Evolutionary conservation across 2,797 vertebrate genomes (phyloP).

Genomic region (Emydoidea blandingii): DNA sequence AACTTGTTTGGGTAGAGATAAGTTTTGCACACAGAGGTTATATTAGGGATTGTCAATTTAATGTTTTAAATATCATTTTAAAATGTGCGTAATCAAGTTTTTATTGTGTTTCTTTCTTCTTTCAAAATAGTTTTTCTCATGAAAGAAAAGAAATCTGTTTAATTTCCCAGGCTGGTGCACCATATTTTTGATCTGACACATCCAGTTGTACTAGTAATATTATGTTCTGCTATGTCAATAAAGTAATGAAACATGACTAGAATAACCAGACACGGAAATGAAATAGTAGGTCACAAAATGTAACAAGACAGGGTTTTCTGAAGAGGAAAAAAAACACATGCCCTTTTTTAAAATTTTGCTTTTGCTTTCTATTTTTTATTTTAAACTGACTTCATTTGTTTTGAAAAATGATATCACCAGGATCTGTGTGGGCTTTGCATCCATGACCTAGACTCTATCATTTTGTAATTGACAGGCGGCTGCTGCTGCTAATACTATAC

Average conservation of each 20-base stretch:
- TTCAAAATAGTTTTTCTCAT: neutral
- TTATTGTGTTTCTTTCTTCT: neutral
- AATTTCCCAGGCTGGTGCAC: neutral
- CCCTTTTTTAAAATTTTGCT: neutral
- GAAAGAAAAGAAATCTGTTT: neutral
- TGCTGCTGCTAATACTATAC: too few species aligned
- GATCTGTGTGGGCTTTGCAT: fast-evolving
- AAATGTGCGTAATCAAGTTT: neutral
- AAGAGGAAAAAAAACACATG: neutral
- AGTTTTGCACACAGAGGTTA: neutral
- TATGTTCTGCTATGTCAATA: slow-evolving; percentile 36
- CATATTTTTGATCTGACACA: slow-evolving; percentile 20
- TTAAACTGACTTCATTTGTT: neutral
- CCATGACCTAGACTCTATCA: neutral
- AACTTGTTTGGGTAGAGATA: neutral
- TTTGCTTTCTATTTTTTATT: neutral
- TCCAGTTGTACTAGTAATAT: slow-evolving; percentile 10
- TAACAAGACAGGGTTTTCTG: neutral
- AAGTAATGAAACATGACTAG: slow-evolving; percentile 34
- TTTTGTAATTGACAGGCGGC: neutral
- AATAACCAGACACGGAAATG: neutral
- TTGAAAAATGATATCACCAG: neutral
- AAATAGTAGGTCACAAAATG: neutral
- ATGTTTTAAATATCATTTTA: slow-evolving; percentile 14
- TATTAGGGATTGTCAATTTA: neutral